Conservation (phyloP, 2,113 vertebrate species). For the Cryptotis parvus region DNA sequence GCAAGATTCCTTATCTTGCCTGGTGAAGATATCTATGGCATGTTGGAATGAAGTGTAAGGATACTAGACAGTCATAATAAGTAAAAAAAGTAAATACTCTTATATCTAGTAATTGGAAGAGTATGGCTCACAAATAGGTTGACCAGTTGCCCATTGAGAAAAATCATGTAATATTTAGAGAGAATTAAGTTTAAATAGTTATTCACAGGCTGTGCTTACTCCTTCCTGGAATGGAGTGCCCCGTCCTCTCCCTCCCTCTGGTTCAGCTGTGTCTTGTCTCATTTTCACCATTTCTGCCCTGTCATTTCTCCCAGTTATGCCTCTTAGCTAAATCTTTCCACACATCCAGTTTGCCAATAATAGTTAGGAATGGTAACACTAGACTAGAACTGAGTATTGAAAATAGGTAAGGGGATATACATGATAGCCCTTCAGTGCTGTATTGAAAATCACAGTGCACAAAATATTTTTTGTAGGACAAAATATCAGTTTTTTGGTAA, state of each 20-base stretch:
- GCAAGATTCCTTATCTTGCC: neutral
- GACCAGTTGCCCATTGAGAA: neutral
- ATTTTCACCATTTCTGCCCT: neutral
- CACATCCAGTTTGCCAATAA: too few relatives aligned
- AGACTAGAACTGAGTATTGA: too few relatives aligned
- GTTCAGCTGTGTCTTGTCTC: neutral
- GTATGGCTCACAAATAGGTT: neutral
- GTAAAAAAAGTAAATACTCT: neutral
- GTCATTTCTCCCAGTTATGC: too few relatives aligned
- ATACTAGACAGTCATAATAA: neutral
- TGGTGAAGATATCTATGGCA: neutral
- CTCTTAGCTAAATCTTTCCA: neutral
- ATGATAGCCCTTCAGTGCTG: too few relatives aligned
- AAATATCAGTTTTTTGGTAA: slow-evolving; percentile 5
- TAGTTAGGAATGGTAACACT: too few relatives aligned
- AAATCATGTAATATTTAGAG: neutral
- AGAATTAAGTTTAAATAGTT: neutral
- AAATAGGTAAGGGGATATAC: too few relatives aligned
- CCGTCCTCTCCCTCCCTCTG: neutral
- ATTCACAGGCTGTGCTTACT: neutral
- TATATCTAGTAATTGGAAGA: too few relatives aligned
- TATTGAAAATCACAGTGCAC: too few relatives aligned
- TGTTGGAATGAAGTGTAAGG: neutral
- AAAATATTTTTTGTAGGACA: neutral
- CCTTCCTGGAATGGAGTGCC: neutral